Conservation (phyloP, 2,888 invertebrate genomes). For the Vandiemenella viatica region DNA sequence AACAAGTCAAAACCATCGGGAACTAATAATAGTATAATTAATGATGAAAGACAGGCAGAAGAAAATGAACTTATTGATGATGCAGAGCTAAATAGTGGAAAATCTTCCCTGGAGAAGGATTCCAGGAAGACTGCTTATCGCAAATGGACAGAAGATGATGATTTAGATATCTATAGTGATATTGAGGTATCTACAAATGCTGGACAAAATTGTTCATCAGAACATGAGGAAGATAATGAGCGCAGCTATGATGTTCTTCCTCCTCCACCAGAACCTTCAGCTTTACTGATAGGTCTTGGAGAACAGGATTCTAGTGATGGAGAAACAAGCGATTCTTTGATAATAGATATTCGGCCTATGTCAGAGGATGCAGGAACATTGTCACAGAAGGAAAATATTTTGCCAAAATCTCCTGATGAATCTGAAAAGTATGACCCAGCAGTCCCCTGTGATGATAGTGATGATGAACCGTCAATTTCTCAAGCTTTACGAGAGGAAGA, state of each 20-base stretch:
- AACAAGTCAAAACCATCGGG: conserved; percentile 7
- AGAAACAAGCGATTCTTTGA: conserved; percentile 39
- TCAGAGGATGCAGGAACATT: conserved; percentile 15
- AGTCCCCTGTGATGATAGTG: conserved; percentile 31
- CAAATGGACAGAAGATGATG: conserved; percentile 24
- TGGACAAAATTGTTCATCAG: conserved; percentile 5
- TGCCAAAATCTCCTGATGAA: not conserved
- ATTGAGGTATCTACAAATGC: conserved; percentile 30
- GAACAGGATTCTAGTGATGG: conserved; percentile 31
- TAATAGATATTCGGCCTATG: conserved; percentile 32
- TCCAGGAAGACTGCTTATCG: no score
- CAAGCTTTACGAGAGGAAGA: conserved; percentile 4
- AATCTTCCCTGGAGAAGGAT: no score
- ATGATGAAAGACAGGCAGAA: conserved; percentile 5
- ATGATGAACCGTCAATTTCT: conserved; percentile 19
- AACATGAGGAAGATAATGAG: conserved; percentile 6
- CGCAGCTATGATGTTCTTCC: conserved; percentile 15
- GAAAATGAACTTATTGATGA: no score
- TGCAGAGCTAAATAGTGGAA: no score
- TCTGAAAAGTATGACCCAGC: conserved; percentile 40
- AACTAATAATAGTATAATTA: conserved; percentile 12
- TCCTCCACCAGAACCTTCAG: conserved; percentile 20
- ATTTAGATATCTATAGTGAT: conserved; percentile 46
- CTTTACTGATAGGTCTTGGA: conserved; percentile 25
- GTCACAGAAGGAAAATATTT: not conserved